Percentiles rank a stretch among this genome's conserved stretches.
Evolutionary conservation across 2,113 vertebrate genomes (phyloP).

Genomic region (Amphilophus citrinellus): DNA sequence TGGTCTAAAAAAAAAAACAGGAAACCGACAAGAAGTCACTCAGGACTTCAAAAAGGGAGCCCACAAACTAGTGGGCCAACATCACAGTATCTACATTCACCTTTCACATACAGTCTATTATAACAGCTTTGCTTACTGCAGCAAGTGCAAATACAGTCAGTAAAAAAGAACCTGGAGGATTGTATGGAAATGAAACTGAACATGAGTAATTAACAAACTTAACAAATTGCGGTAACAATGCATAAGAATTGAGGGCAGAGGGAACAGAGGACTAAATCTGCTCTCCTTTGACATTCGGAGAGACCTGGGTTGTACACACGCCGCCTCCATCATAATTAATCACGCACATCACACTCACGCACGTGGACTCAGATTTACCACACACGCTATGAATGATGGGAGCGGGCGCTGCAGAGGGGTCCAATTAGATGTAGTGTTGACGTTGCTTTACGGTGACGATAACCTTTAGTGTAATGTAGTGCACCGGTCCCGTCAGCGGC

Average conservation of each 20-base stretch:
- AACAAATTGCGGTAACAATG: not conserved
- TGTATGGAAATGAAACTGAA: not conserved
- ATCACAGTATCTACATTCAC: not conserved
- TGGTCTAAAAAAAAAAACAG: not conserved
- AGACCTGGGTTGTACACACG: constrained; percentile 41
- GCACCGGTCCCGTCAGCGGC: constrained; percentile 65
- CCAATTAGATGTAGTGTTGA: constrained; percentile 81
- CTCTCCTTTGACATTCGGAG: constrained; percentile 63
- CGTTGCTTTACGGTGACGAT: constrained; percentile 78
- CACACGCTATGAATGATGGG: constrained; percentile 75
- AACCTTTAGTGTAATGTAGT: constrained; percentile 82
- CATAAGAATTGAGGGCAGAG: constrained; percentile 20
- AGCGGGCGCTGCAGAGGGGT: constrained; percentile 64
- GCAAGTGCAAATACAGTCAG: not conserved
- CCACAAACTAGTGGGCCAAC: not conserved
- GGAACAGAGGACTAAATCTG: constrained; percentile 56
- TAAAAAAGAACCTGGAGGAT: not conserved
- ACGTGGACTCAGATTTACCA: constrained; percentile 65
- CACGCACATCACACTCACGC: constrained; percentile 48
- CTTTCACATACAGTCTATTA: not conserved
- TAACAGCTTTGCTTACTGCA: not conserved
- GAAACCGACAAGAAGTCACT: not conserved
- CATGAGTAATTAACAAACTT: not conserved
- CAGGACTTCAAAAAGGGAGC: not conserved
- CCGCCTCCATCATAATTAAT: constrained; percentile 77